phyloP scores from a whole-genome alignment of 2,113 vertebrate genomes.

The Leucopsar rothschildi region DNA sequence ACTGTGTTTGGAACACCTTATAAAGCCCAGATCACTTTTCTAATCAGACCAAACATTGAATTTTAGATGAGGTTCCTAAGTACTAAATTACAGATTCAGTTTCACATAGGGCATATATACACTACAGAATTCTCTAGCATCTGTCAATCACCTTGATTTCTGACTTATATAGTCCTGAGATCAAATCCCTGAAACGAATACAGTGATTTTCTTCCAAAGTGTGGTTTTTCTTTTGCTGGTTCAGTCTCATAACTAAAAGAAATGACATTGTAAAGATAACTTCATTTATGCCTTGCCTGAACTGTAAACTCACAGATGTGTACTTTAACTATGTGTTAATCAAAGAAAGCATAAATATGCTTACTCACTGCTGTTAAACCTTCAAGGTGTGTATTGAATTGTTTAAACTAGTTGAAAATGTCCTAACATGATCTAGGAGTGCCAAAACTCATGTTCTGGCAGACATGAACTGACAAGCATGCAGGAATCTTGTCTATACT shows the following conservation, averaged over 20 bases:
- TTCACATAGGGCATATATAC: neutral
- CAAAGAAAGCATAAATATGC: neutral
- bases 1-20: neutral
- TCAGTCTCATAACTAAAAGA: neutral
- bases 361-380: neutral
- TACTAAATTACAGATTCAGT: neutral
- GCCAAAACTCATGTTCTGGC: neutral
- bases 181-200: neutral
- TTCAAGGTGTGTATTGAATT: neutral
- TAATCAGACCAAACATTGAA: neutral
- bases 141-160: neutral
- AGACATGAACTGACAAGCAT: neutral
- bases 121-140: neutral
- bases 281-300: neutral
- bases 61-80: neutral
- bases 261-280: neutral
- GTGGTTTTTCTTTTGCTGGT: neutral
- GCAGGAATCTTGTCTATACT: neutral
- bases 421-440: neutral
- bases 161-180: neutral
- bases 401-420: constrained; percentile 6
- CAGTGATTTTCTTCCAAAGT: neutral
- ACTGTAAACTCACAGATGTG: neutral
- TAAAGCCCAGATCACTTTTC: neutral
- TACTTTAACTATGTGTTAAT: neutral